Evolutionary conservation across 2,888 invertebrate species (phyloP).

Genomic region (Sesamia inferens): DNA sequence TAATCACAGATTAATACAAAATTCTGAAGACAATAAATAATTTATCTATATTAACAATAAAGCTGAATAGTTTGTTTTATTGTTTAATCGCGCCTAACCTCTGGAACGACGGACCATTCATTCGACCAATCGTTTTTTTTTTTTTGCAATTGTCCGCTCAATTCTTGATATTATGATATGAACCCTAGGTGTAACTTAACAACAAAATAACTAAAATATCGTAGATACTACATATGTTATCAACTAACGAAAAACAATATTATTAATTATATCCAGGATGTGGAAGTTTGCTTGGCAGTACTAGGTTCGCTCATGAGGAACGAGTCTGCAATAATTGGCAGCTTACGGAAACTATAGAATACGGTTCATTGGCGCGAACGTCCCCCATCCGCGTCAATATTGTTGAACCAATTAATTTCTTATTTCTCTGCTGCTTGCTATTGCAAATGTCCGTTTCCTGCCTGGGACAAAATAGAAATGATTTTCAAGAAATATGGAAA

Average conservation of each 20-base stretch:
- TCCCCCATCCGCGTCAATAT: constrained; percentile 58
- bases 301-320: constrained; percentile 31
- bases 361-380: constrained; percentile 58
- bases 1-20: not conserved
- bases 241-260: constrained; percentile 3
- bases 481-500: not conserved
- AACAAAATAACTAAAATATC: not conserved
- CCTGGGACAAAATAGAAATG: constrained; percentile 5
- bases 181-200: not conserved
- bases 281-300: constrained; percentile 40
- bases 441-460: constrained; percentile 8
- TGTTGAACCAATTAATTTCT: constrained; percentile 41
- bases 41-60: not conserved
- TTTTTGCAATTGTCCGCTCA: not conserved
- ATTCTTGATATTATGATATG: not conserved
- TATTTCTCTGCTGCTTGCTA: constrained; percentile 20
- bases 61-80: not conserved
- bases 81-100: not conserved
- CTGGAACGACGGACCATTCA: no score
- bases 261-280: constrained; percentile 28
- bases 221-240: not conserved
- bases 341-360: constrained; percentile 61
- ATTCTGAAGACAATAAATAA: not conserved
- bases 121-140: no score
- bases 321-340: constrained; percentile 62